A percentile compares a stretch with the other conserved stretches of the same genome.
Evolutionary conservation across 2,797 vertebrate species (phyloP).

Genomic region (Erethizon dorsatum): DNA sequence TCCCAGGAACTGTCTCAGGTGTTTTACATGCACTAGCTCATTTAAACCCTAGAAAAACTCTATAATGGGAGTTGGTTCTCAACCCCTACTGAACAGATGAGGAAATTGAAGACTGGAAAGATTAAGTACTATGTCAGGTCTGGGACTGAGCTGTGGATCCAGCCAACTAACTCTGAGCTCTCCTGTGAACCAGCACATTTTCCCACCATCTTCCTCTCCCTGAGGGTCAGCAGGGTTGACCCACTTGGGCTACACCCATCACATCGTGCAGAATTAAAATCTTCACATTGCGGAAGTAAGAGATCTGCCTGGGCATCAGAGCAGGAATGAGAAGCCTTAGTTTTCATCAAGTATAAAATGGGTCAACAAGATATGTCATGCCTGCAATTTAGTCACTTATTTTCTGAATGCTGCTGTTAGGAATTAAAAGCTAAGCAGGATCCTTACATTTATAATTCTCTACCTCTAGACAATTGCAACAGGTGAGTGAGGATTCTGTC

Average conservation of each 20-base stretch:
- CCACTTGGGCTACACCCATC: neutral
- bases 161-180: neutral
- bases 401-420: neutral
- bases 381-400: neutral
- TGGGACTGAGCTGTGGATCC: neutral
- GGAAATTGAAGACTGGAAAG: neutral
- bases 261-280: neutral
- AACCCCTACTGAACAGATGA: neutral
- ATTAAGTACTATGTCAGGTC: neutral
- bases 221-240: neutral
- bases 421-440: conserved; percentile 6
- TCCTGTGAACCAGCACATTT: neutral
- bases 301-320: neutral
- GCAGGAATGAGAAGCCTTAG: neutral
- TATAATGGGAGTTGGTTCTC: neutral
- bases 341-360: neutral
- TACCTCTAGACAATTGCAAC: neutral
- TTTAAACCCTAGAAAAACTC: conserved; percentile 28
- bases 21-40: neutral
- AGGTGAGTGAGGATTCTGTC: neutral
- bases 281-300: neutral
- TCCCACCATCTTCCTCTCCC: neutral
- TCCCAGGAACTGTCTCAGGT: neutral
- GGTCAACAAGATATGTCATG: neutral
- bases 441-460: neutral